A percentile compares a stretch with the other conserved stretches of the same genome.
Conservation (phyloP, 2,888 invertebrate species). For the Augiades crinisus region DNA sequence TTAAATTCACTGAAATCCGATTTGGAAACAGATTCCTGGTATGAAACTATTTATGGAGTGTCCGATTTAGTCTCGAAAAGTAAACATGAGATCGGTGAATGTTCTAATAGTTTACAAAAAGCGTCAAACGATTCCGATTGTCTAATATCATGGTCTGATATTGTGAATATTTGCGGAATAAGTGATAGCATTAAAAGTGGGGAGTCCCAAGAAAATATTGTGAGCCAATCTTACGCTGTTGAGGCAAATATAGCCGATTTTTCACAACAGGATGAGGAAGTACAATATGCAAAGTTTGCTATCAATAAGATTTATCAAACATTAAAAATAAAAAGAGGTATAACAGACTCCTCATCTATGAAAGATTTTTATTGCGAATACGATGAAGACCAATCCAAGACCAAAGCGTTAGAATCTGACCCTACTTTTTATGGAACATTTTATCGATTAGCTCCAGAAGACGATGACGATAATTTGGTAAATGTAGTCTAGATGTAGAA, state of each 20-base stretch:
- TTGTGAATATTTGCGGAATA: constrained; percentile 51
- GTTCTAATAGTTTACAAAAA: constrained; percentile 31
- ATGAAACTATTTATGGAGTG: constrained; percentile 65
- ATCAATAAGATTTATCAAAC: constrained; percentile 62
- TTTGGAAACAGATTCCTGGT: constrained; percentile 53
- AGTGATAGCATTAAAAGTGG: constrained; percentile 43
- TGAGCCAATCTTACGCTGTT: constrained; percentile 50
- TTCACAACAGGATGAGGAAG: constrained; percentile 44
- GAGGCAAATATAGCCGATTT: constrained; percentile 45
- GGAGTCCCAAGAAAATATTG: constrained; percentile 51
- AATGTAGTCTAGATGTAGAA: constrained; percentile 40
- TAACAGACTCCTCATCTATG: constrained; percentile 67
- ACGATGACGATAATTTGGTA: constrained; percentile 53
- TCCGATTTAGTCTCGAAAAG: constrained; percentile 42
- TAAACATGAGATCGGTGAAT: constrained; percentile 27
- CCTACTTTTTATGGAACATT: constrained; percentile 44
- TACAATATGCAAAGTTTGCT: constrained; percentile 60
- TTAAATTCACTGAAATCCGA: constrained; percentile 42
- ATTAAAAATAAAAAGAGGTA: constrained; percentile 47
- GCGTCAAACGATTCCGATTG: constrained; percentile 34
- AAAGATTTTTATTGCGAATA: constrained; percentile 46
- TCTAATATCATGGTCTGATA: constrained; percentile 60
- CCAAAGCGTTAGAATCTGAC: constrained; percentile 37
- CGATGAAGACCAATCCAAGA: constrained; percentile 34
- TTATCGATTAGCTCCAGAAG: constrained; percentile 58